Evolutionary conservation across 30 jellyfish, hydroid and myxozoan species (phyloP).

Genomic region (Euphysa ruthae): DNA sequence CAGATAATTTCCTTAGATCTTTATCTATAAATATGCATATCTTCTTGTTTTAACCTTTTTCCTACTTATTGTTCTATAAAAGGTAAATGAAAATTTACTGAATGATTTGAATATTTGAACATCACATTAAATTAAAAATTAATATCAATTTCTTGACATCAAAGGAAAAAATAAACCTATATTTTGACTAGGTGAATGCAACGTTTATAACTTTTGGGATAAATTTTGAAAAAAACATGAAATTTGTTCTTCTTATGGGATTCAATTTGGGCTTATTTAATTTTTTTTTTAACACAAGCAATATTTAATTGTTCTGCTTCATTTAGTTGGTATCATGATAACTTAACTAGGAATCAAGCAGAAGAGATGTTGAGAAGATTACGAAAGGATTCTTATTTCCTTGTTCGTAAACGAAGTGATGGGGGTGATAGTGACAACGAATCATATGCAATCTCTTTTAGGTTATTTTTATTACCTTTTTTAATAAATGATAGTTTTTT

Average conservation of each 20-base stretch:
- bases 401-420: conserved; percentile 65
- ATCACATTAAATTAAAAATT: neutral
- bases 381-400: conserved; percentile 85
- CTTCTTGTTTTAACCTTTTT: no score
- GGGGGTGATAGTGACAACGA: conserved; percentile 50
- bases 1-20: no score
- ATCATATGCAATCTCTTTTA: conserved; percentile 89
- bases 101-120: no score
- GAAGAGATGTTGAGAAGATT: conserved; percentile 92
- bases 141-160: neutral
- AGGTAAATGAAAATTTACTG: no score
- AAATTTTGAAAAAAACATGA: no score
- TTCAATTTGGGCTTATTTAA: neutral
- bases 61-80: no score
- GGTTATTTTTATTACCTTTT: conserved; percentile 28
- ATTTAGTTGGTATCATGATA: conserved; percentile 89
- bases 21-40: no score
- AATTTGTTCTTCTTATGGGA: no score
- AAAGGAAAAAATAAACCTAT: no score
- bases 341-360: conserved; percentile 84
- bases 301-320: neutral
- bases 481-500: no score
- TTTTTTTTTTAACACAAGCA: no score
- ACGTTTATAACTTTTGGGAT: no score
- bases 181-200: neutral